Base-by-base conservation (phyloP, 2,888 invertebrate species). In the Melikaiella ostensackeni region DNA sequence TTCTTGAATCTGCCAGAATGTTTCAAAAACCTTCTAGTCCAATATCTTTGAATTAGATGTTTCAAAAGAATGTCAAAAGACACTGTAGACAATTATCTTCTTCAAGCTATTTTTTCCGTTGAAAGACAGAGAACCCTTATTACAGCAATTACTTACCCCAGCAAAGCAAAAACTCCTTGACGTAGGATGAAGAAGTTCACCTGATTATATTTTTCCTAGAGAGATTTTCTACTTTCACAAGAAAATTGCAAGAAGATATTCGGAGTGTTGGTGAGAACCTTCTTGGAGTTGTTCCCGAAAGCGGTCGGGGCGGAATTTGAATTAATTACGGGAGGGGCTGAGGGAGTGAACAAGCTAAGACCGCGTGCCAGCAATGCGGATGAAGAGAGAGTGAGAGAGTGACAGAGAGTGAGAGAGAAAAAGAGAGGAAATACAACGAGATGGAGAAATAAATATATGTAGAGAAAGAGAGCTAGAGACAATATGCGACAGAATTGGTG, bases 401-500 rank as follows among this genome's bases (percentile, higher is more conserved):
- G 33, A 74, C 78, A 80, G 74, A 79, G 82, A 77, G 77, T 78
- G 80, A 80, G 82, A 79, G 76, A 77, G 78, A 74, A 76, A 63
- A 59, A 79, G 79, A 82, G 75, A 75, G 77, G 57, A 75, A 64
- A 63, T 73, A 74, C 74, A 64, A 16, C 16, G 50, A 70, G 70
- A 70, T 50, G 13, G 70, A 70, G 70, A 70, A 70, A 70, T 70
- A 70, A 70, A 70, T 70, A 50, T 70, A 50, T 35, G 55, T 55
- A 76, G 77, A 79, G 81, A 81, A 77, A 75, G 78, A 77, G 78
- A 82, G 11, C 2, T 77, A 81, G 83, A 79, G 80, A 82, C 81
- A 84, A 85, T 87, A 87, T 87, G 85, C 86, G 82, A 87, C 86
- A 87, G 86, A 86, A 87, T 88, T 86, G 83, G 59, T 81, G 77